phyloP scores from a whole-genome alignment of 1,140 invertebrate genomes.

The Colletes latitarsis region DNA sequence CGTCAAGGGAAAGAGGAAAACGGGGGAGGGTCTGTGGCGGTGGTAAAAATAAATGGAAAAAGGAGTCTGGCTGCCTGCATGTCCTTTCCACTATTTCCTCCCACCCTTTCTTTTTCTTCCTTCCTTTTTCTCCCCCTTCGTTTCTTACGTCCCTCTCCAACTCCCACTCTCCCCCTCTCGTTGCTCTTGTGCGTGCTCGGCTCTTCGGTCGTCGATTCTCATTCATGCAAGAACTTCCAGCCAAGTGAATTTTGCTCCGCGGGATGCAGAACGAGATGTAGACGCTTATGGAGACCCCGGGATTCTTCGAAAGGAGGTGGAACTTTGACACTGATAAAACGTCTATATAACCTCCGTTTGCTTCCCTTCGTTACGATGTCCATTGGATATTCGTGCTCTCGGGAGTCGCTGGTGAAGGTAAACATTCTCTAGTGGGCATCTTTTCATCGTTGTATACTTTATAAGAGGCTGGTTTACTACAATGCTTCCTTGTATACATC shows the following conservation, averaged over 20 bases:
- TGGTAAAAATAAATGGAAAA: constrained; percentile 75
- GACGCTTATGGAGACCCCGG: constrained; percentile 47
- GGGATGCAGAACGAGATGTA: constrained; percentile 55
- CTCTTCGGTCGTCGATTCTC: constrained; percentile 60
- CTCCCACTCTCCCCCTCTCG: constrained; percentile 46
- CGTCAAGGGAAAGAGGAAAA: constrained; percentile 38
- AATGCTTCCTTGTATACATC: too few relatives aligned
- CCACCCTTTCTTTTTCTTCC: constrained; percentile 45
- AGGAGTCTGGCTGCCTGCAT: constrained; percentile 26
- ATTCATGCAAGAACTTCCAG: constrained; percentile 69
- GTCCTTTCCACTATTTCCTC: not conserved
- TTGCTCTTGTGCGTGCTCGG: constrained; percentile 3
- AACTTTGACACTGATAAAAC: constrained; percentile 7
- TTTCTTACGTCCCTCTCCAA: constrained; percentile 21
- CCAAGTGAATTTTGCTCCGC: constrained; percentile 67
- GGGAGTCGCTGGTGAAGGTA: too few relatives aligned
- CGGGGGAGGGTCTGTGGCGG: not conserved
- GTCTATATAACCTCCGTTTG: not conserved
- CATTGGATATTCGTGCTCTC: too few relatives aligned
- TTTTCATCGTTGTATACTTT: too few relatives aligned
- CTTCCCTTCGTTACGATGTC: too few relatives aligned
- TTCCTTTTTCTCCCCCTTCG: constrained; percentile 12
- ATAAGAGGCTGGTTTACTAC: too few relatives aligned
- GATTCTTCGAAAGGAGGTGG: not conserved
- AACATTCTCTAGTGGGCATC: too few relatives aligned